Evolutionary conservation across 2,888 invertebrate species (phyloP).

Genomic region (Drosophila pseudotalamancana): DNA sequence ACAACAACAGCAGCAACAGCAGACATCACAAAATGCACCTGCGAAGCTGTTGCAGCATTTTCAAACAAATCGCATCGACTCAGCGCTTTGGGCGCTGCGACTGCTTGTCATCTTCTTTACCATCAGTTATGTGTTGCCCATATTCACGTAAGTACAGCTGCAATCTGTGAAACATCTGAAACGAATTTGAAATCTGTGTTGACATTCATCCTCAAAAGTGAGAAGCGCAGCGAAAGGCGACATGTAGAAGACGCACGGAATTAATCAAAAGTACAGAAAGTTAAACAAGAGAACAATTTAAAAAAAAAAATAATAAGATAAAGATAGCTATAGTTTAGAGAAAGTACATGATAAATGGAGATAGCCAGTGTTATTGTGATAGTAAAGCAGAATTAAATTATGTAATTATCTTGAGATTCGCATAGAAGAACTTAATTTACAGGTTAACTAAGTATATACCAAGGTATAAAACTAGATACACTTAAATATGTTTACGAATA

Average conservation of each 20-base stretch:
- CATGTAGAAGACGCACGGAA: neutral
- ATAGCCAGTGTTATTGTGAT: too few relatives aligned
- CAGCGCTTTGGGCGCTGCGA: slow-evolving; percentile 94
- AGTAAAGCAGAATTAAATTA: neutral
- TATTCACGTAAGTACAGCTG: slow-evolving; percentile 93
- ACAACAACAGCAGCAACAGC: slow-evolving; percentile 49
- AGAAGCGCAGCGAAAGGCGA: neutral
- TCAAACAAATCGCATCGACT: slow-evolving; percentile 93
- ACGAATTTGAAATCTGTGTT: neutral
- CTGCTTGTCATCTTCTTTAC: slow-evolving; percentile 93
- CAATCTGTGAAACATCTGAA: neutral
- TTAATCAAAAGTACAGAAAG: neutral
- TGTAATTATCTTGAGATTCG: neutral
- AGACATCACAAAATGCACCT: slow-evolving; percentile 65
- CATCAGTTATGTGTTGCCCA: slow-evolving; percentile 92
- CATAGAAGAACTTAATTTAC: neutral
- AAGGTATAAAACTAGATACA: too few relatives aligned
- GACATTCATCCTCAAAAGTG: neutral
- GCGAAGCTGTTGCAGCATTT: slow-evolving; percentile 88
- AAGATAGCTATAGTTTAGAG: too few relatives aligned
- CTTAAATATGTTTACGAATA: too few relatives aligned
- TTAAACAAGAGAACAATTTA: neutral
- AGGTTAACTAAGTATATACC: neutral
- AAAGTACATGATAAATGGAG: too few relatives aligned
- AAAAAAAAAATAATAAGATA: neutral